Base-by-base conservation (phyloP, 2,888 invertebrate species). In the Hirudinaria manillensis region DNA sequence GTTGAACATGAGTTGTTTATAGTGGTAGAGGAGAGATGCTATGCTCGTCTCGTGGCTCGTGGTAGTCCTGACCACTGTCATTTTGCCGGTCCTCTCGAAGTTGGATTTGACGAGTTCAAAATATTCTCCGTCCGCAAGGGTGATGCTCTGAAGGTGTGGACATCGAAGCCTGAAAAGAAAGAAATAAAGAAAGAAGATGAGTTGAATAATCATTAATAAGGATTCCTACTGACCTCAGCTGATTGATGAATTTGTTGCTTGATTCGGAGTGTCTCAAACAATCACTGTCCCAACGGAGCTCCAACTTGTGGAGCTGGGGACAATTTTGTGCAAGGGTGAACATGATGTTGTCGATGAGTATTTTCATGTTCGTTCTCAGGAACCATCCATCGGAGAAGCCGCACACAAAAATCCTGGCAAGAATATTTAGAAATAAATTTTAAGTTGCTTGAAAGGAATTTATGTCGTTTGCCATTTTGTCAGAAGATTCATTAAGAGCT, bases 31-130 rank as follows among this genome's bases (percentile, higher is more conserved):
- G 77, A 98, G 88, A 85, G 96, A 93, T 84, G 95, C 94, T 82
- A 94, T 92, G 66, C 95, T 94, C 13, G 97, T 96, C 78, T 92
- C 89, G 85, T 96, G 98, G 87, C 94, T 96, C 78, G 95, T 98
- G 3, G 94, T 93, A 2, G 98, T 96, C 76, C 99, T 89, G 19
- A 99, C 97, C 16, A 99, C 97, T 0, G 96, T 96, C 80, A 90
- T 90, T 79, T 98, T 89, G 86, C 98, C 98, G 0, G 99, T 98
- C 81, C 99, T 89, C 87, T 99, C 98, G 86, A 98, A 99, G 87
- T 99, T 99, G 0, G 98, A 98, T 86, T 98, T 96, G 55, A 97
- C 96, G 80, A 97, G 92, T 87, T 99, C 99, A 85, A 97, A 99
- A 87, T 99, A 99, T 77, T 98, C 92, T 0, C 99, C 99, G 85